These are phyloP conservation scores for Podocnemis expansa DNA, from an alignment of 2,113 vertebrate species.

Conservation along the genomic window DNA sequence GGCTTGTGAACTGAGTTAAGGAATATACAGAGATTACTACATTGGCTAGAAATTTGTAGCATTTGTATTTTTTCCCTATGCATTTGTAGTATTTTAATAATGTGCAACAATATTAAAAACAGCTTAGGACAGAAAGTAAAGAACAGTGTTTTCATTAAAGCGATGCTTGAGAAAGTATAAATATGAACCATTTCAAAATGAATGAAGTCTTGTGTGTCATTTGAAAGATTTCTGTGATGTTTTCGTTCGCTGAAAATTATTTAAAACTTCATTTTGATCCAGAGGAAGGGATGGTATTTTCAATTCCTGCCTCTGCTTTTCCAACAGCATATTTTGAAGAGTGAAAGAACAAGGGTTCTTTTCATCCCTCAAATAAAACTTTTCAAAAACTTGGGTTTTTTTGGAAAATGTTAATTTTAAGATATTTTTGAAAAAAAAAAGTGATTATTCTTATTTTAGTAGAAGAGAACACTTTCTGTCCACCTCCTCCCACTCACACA, in stretches of 20 bases:
- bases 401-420: background rate
- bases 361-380: background rate
- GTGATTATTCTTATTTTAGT: background rate
- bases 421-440: accelerated
- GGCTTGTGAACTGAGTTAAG: background rate
- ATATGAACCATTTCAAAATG: background rate
- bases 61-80: background rate
- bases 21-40: background rate
- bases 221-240: background rate
- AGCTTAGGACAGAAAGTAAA: background rate
- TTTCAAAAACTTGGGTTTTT: background rate
- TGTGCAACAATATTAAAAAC: background rate
- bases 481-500: no score
- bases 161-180: background rate
- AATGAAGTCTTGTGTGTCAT: background rate
- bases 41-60: background rate
- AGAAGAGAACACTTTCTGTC: background rate
- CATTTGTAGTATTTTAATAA: background rate
- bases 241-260: background rate
- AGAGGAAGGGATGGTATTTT: accelerated
- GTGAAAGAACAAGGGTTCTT: background rate
- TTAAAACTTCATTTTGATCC: background rate
- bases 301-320: background rate
- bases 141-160: background rate
- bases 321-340: background rate